Conservation (phyloP, 1,140 invertebrate genomes). For the Coboldia fuscipes region DNA sequence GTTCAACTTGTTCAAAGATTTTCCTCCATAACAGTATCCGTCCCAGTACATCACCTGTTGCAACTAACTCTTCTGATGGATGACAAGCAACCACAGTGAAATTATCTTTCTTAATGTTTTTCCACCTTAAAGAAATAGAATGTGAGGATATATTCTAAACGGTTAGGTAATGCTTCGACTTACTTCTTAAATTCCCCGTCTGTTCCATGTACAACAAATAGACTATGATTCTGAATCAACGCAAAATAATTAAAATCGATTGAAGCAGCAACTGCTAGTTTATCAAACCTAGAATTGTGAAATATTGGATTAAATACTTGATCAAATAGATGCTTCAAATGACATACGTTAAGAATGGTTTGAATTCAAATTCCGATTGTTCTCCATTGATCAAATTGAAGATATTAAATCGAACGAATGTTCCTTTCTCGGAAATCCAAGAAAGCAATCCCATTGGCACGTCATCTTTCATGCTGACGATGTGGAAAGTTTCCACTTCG, state of each 20-base stretch:
- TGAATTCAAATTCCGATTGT: background rate
- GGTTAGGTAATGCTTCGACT: slow-evolving; percentile 6
- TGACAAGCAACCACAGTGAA: slow-evolving; percentile 50
- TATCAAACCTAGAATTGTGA: background rate
- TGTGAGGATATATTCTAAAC: slow-evolving; percentile 4
- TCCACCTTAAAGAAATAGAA: slow-evolving; percentile 17
- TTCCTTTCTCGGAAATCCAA: background rate
- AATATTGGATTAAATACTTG: slow-evolving; percentile 9
- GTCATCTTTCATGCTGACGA: slow-evolving; percentile 2
- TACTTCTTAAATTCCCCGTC: slow-evolving; percentile 9
- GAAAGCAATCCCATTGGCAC: background rate
- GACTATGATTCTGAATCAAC: slow-evolving; percentile 12
- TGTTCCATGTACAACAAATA: slow-evolving; percentile 19
- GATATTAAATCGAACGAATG: slow-evolving; percentile 2
- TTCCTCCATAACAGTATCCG: slow-evolving; percentile 42
- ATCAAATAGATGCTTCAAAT: slow-evolving; percentile 5
- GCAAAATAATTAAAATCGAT: slow-evolving; percentile 13
- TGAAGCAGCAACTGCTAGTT: slow-evolving; percentile 5
- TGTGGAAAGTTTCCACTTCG: slow-evolving; percentile 3
- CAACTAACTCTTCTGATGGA: slow-evolving; percentile 38
- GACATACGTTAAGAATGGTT: slow-evolving; percentile 4
- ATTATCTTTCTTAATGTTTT: slow-evolving; percentile 15
- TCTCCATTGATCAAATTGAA: background rate
- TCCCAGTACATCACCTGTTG: slow-evolving; percentile 46
- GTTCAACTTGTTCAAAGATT: slow-evolving; percentile 16